Conservation (phyloP, 2,888 invertebrate species). For the Hybos culiciformis region DNA sequence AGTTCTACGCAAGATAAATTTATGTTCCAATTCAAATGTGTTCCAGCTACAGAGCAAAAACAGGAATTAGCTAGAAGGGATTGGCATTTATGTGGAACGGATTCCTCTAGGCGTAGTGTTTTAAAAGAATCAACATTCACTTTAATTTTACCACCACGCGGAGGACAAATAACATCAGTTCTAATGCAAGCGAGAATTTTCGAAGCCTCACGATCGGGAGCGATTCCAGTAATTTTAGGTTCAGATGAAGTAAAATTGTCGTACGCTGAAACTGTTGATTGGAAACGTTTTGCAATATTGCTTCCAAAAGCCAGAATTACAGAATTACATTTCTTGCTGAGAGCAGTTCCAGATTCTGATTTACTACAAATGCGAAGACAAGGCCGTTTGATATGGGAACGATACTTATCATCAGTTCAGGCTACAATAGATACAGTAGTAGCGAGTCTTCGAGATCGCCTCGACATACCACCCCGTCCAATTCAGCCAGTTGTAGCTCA, state of each 20-base stretch:
- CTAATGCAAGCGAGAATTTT: conserved; percentile 65
- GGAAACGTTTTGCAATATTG: conserved; percentile 54
- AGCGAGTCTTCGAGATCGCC: conserved; percentile 63
- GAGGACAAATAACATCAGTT: conserved; percentile 53
- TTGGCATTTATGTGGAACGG: conserved; percentile 78
- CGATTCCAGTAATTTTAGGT: conserved; percentile 79
- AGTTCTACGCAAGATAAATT: conserved; percentile 58
- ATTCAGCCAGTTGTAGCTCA: conserved; percentile 55
- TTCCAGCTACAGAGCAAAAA: conserved; percentile 59
- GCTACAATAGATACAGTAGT: conserved; percentile 71
- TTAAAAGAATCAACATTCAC: conserved; percentile 74
- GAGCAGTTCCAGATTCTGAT: conserved; percentile 76
- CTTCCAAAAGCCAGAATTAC: conserved; percentile 67
- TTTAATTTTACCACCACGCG: conserved; percentile 66
- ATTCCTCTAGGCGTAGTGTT: conserved; percentile 57
- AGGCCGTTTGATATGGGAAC: conserved; percentile 81
- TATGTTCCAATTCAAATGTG: conserved; percentile 69
- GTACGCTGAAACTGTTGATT: conserved; percentile 70
- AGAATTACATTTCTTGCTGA: conserved; percentile 79
- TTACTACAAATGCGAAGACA: conserved; percentile 70
- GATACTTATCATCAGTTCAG: conserved; percentile 79
- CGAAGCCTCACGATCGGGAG: conserved; percentile 76
- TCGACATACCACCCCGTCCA: conserved; percentile 78
- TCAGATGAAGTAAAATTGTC: conserved; percentile 65
- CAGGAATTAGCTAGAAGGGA: conserved; percentile 48